Conservation (phyloP, 2,888 invertebrate species). For the Chrysopilus asiliformis region DNA sequence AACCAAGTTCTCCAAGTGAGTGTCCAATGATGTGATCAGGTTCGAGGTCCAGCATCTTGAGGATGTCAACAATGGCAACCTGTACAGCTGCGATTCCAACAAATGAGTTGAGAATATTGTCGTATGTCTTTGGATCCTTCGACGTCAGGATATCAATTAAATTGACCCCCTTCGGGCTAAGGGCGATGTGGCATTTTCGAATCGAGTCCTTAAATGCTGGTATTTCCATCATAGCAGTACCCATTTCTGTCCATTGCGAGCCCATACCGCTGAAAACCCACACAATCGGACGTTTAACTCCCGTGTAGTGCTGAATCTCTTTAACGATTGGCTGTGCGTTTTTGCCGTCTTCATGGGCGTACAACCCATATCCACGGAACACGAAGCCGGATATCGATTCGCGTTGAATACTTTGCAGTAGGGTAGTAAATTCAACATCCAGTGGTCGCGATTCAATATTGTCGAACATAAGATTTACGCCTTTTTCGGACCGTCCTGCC, state of each 20-base stretch:
- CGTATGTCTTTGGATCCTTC: conserved; percentile 44
- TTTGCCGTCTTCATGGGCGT: conserved; percentile 18
- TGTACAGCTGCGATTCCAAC: conserved; percentile 57
- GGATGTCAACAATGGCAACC: conserved; percentile 50
- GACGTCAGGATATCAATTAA: conserved; percentile 51
- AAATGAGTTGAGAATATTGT: conserved; percentile 55
- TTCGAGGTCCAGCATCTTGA: conserved; percentile 44
- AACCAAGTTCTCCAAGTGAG: conserved; percentile 88
- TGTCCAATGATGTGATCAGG: conserved; percentile 75
- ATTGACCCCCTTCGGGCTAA: conserved; percentile 48
- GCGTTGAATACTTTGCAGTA: conserved; percentile 46
- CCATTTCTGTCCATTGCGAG: conserved; percentile 80
- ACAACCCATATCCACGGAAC: conserved; percentile 60
- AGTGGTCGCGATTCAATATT: conserved; percentile 46
- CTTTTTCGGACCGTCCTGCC: conserved; percentile 69
- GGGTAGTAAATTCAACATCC: conserved; percentile 46
- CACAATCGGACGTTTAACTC: conserved; percentile 59
- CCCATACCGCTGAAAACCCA: conserved; percentile 90
- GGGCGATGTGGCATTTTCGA: conserved; percentile 41
- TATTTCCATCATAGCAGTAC: conserved; percentile 55
- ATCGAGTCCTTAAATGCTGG: conserved; percentile 61
- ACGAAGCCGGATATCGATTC: conserved; percentile 50
- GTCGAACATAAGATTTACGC: conserved; percentile 50
- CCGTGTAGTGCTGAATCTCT: conserved; percentile 47
- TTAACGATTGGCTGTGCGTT: conserved; percentile 32